Evolutionary conservation across 2,888 invertebrate genomes (phyloP), one percentile per base, ranked within the genome.

Genomic region (Rosalia funebris): DNA sequence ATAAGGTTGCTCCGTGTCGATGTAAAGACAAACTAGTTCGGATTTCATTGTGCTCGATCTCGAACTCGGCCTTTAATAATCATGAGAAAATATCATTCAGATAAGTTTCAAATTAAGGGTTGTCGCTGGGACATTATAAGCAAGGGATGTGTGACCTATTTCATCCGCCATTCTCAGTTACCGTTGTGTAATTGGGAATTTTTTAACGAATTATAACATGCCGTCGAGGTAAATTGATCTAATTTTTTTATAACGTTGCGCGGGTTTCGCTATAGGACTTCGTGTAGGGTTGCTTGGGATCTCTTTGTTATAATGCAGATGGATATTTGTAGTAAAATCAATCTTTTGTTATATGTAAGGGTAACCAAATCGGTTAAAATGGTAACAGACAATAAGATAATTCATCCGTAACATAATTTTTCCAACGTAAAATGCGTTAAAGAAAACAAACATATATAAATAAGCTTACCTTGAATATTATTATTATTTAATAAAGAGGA

Each of bases 21-120:
- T 32, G 53, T 16, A 32, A 15, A 55, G 55, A 47, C 57, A 52
- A 56, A 52, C 60, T 46, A 32, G 45, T 56, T 11, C 55, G 45
- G 36, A 52, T 55, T 54, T 55, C 57, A 59, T 57, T 36, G 54
- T 58, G 17, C 48, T 57, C 37, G 41, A 61, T 50, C 61, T 39
- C 17, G 9, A 60, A 57, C 39, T 52, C 44, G 59, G 52, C 55
- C 45, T 60, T 42, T 12, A n/a, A 31, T 45, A 62, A 63, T 66
- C 79, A 75, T 81, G 81, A 80, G 80, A 81, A 81, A 81, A 80
- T 80, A 78, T 80, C 78, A 79, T 77, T 75, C 75, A 75, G 77
- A 79, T 79, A 75, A 76, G 77, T 77, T 79, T 78, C 75, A 79
- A 80, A 80, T 81, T 79, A 79, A 81, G 80, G 80, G 80, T 78